These are phyloP conservation scores for Gymnoscopelus braueri DNA, from an alignment of 2,797 vertebrate genomes.

Conservation along the genomic window DNA sequence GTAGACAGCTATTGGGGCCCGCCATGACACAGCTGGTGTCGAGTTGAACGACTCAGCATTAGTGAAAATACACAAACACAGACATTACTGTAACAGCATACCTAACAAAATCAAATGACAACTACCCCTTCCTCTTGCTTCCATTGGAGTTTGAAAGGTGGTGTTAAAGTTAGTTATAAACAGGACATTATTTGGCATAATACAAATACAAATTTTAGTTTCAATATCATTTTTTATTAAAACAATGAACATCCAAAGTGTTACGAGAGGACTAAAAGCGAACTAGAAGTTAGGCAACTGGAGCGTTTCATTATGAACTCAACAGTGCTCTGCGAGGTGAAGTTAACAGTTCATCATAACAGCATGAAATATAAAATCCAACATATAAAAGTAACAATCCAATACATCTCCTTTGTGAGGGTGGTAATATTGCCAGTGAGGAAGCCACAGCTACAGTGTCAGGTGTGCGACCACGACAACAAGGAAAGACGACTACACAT, in stretches of 20 bases:
- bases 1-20: constrained; percentile 17
- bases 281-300: constrained; percentile 65
- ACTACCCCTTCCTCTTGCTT: constrained; percentile 20
- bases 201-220: constrained; percentile 16
- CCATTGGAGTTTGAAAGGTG: constrained; percentile 23
- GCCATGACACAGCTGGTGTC: constrained; percentile 22
- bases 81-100: constrained; percentile 12
- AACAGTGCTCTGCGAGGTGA: constrained; percentile 61
- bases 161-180: constrained; percentile 39
- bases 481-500: constrained; percentile 36
- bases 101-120: constrained; percentile 18
- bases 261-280: constrained; percentile 63
- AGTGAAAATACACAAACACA: constrained; percentile 26
- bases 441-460: constrained; percentile 58
- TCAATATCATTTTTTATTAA: constrained; percentile 52
- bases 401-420: constrained; percentile 47
- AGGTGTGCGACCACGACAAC: constrained; percentile 28
- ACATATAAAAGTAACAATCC: constrained; percentile 60
- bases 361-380: constrained; percentile 57
- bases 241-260: constrained; percentile 72
- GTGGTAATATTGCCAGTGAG: constrained; percentile 27
- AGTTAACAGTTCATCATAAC: constrained; percentile 55
- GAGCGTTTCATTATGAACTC: constrained; percentile 60
- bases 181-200: constrained; percentile 31
- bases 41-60: constrained; percentile 2